phyloP scores from a whole-genome alignment of 2,797 vertebrate species.

The Trachurus trachurus region DNA sequence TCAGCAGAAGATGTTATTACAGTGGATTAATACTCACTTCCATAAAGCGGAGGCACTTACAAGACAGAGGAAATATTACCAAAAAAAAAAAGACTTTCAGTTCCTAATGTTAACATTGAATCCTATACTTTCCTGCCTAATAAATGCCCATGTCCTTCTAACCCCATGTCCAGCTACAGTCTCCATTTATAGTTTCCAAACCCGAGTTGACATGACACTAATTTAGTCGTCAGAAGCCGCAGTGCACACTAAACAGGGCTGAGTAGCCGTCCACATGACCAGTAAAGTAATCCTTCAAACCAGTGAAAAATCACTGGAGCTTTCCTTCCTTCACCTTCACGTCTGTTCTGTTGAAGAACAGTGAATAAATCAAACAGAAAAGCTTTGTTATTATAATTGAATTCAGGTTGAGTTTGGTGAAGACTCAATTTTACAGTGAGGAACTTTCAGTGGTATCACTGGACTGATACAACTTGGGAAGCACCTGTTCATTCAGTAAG shows the following conservation, averaged over 20 bases:
- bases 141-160: neutral
- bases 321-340: neutral
- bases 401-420: too few species aligned
- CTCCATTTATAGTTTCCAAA: neutral
- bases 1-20: neutral
- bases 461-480: neutral
- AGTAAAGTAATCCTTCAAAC: neutral
- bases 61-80: neutral
- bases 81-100: neutral
- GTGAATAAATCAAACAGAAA: too few species aligned
- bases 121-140: neutral
- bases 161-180: neutral
- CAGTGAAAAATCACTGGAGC: neutral
- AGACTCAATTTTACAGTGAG: too few species aligned
- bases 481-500: neutral
- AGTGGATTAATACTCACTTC: neutral
- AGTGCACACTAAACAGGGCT: neutral
- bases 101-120: too few species aligned
- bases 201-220: neutral
- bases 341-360: neutral
- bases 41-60: neutral
- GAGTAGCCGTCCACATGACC: neutral
- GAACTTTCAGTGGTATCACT: too few species aligned
- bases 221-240: too few species aligned
- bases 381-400: too few species aligned